These are phyloP conservation scores for Rhinopomastus cyanomelas DNA, from an alignment of 2,113 vertebrate species.

Conservation along the genomic window DNA sequence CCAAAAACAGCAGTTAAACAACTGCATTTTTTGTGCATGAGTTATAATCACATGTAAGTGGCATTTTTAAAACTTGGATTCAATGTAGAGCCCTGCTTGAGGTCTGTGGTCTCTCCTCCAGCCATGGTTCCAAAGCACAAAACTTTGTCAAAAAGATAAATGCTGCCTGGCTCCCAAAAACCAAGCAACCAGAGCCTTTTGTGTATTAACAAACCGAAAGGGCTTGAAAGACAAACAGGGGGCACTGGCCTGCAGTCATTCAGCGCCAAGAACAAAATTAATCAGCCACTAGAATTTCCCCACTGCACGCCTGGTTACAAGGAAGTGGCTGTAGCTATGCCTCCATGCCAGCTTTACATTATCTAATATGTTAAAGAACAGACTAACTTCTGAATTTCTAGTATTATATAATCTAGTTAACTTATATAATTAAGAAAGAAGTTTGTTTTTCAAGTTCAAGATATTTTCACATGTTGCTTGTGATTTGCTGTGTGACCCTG, in stretches of 20 bases:
- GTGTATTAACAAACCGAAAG: not conserved
- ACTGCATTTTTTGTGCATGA: conserved; percentile 17
- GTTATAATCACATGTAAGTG: conserved; percentile 16
- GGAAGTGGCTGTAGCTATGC: not conserved
- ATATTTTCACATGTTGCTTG: not conserved
- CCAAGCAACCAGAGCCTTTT: not conserved
- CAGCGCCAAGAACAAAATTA: not conserved
- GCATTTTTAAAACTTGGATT: not conserved
- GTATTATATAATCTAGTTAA: not conserved
- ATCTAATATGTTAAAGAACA: not conserved
- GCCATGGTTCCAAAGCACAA: not conserved
- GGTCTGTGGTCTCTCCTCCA: not conserved
- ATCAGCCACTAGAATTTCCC: not conserved
- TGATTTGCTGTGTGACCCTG: not conserved
- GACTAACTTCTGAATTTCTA: not conserved
- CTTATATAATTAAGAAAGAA: not conserved
- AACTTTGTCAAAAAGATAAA: not conserved
- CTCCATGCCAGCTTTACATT: not conserved
- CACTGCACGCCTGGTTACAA: not conserved
- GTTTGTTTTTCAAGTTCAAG: not conserved
- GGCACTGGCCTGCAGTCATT: not conserved
- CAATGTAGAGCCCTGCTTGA: not conserved
- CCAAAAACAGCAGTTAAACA: conserved; percentile 15
- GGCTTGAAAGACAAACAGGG: not conserved
- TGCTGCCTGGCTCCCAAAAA: not conserved